Evolutionary conservation across 1,140 invertebrate species (phyloP), one percentile per base, ranked within the genome.

Genomic region (Pogonomyrmex barbatus): DNA sequence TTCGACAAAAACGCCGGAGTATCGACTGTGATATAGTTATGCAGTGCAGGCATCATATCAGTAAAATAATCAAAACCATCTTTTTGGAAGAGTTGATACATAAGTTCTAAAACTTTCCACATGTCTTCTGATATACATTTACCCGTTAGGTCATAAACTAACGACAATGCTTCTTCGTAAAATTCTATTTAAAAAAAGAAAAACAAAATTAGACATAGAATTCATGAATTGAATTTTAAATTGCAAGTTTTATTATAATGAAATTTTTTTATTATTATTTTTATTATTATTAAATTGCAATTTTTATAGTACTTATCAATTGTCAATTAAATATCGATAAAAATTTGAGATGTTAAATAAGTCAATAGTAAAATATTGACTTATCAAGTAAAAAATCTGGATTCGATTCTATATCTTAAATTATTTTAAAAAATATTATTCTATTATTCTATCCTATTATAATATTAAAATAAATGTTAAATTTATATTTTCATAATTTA

Each of bases 1-100:
- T 99, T 98, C 0, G 98, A 97, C 4, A 99, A 95, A 94, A 99
- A 99, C 14, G 97, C 98, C 60, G 97, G 96, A 6, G 98, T 99
- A 94, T 99, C 99, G 10, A 99, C 97, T 2, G 98, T 99, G 42
- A 99, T 97, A 94, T 99, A 99, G 95, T 99, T 99, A 94, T 99
- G 99, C 17, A 99, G 96, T 2, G 98, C 97, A 50, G 99, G 98
- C 98, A 99, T 99, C 97, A 99, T 99, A 91, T 99, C 99, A 62
- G 97, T 98, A 93, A 99, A 99, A 95, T 99, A 99, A 94, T 99
- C 99, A 81, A 98, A 97, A 39, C 98, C 99, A 94, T 99, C 98
- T 92, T 98, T 98, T 94, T 98, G 97, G 92, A 99, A 99, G 78
- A 99, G 96, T 92, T 97, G 96, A 94, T 98, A 98, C 88, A 99